phyloP scores from a whole-genome alignment of 2,888 invertebrate genomes.

The Drosophila histrio region DNA sequence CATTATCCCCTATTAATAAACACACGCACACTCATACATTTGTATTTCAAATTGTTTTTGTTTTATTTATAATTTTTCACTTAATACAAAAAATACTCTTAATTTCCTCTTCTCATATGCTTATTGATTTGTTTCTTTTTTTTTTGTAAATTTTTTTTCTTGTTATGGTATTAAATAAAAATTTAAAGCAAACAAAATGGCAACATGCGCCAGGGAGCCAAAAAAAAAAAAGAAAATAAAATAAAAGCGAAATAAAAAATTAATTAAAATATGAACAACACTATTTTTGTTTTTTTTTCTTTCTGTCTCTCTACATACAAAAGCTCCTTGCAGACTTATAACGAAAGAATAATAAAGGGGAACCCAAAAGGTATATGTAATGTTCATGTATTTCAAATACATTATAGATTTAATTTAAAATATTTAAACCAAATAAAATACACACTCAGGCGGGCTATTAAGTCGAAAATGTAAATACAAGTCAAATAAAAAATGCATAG shows the following conservation, averaged over 20 bases:
- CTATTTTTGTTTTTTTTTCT: too few relatives aligned
- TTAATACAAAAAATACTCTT: constrained; percentile 78
- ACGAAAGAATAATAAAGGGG: background rate
- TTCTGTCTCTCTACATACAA: constrained; percentile 12
- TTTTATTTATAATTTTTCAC: constrained; percentile 71
- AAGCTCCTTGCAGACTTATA: constrained; percentile 31
- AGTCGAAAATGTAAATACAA: constrained; percentile 39
- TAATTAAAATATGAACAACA: constrained; percentile 8
- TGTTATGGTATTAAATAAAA: constrained; percentile 66
- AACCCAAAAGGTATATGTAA: constrained; percentile 5
- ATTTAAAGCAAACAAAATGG: constrained; percentile 74
- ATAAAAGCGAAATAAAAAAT: constrained; percentile 27
- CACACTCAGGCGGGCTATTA: constrained; percentile 32
- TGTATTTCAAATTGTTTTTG: constrained; percentile 44
- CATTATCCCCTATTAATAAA: background rate
- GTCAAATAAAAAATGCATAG: constrained; percentile 43
- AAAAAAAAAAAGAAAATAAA: constrained; percentile 33
- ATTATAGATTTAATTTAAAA: constrained; percentile 34
- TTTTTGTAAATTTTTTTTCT: constrained; percentile 35
- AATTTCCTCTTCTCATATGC: constrained; percentile 59
- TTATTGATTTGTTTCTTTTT: constrained; percentile 27
- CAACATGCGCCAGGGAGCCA: constrained; percentile 64
- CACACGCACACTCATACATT: too few relatives aligned
- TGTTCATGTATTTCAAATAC: constrained; percentile 62
- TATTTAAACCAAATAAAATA: constrained; percentile 35